Percentiles rank a stretch among this genome's conserved stretches.
Conservation (phyloP, 2,888 invertebrate genomes). For the Stenotaenia linearis region DNA sequence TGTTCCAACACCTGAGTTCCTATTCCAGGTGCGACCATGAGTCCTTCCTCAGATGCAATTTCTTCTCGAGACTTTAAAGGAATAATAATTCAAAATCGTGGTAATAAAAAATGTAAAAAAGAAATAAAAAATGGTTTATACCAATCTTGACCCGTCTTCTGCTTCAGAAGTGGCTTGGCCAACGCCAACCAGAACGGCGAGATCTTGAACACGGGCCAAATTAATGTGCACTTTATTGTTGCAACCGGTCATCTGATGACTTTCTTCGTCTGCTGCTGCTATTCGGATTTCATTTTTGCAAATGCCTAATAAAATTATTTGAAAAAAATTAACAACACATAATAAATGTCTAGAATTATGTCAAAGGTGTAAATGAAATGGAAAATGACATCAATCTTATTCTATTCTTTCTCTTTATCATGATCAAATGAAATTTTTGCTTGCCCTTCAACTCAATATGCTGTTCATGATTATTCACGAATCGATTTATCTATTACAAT, state of each 20-base stretch:
- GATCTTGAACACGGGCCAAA: constrained; percentile 45
- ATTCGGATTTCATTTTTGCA: background rate
- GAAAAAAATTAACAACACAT: background rate
- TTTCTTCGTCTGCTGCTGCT: no score
- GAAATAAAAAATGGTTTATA: no score
- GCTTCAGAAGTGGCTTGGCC: constrained; percentile 47
- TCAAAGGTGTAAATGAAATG: no score
- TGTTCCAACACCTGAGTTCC: constrained; percentile 45
- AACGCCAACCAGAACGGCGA: constrained; percentile 46
- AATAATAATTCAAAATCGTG: background rate
- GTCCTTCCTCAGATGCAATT: constrained; percentile 44
- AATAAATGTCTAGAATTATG: no score
- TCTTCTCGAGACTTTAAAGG: constrained; percentile 44
- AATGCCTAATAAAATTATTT: background rate
- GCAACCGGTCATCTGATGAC: background rate
- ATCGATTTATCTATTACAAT: background rate
- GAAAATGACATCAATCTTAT: no score
- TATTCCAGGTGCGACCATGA: constrained; percentile 45
- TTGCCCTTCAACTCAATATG: no score
- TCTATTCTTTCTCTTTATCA: no score
- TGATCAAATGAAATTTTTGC: no score
- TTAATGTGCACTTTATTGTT: constrained; percentile 49
- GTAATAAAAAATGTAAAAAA: background rate
- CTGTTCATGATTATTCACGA: no score
- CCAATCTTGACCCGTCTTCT: constrained; percentile 46